phyloP scores from a whole-genome alignment of 2,888 invertebrate genomes.

The Heliothis peltigera region DNA sequence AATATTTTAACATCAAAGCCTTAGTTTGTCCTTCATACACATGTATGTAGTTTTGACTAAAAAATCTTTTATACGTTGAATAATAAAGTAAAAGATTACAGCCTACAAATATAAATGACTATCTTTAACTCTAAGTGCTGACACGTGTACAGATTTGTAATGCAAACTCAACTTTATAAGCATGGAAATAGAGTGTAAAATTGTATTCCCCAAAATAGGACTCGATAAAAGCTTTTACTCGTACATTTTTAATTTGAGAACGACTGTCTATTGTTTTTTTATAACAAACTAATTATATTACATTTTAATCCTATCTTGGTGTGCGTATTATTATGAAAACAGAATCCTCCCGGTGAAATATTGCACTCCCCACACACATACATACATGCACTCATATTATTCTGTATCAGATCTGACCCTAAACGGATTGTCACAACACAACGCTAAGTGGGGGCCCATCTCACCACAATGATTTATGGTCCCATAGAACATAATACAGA shows the following conservation, averaged over 20 bases:
- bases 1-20: slow-evolving; percentile 24
- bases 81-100: background rate
- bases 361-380: slow-evolving; percentile 1
- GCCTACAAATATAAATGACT: too few relatives aligned
- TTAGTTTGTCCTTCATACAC: background rate
- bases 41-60: background rate
- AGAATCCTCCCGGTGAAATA: background rate
- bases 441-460: slow-evolving; percentile 48
- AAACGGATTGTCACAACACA: slow-evolving; percentile 28
- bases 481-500: slow-evolving; percentile 43
- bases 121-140: too few relatives aligned
- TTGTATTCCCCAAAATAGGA: too few relatives aligned
- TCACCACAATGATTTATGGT: slow-evolving; percentile 53
- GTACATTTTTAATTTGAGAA: too few relatives aligned
- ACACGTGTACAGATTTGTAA: too few relatives aligned
- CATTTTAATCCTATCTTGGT: background rate
- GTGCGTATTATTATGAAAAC: background rate
- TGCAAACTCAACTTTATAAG: too few relatives aligned
- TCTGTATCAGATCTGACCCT: slow-evolving; percentile 7
- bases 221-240: too few relatives aligned
- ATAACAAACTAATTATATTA: background rate
- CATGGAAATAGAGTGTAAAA: too few relatives aligned
- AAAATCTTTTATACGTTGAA: background rate
- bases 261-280: too few relatives aligned
- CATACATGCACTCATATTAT: slow-evolving; percentile 11